Percentiles rank a stretch among this genome's conserved stretches.
phyloP scores from a whole-genome alignment of 2,888 invertebrate genomes.

The Xestia rhomboidea region DNA sequence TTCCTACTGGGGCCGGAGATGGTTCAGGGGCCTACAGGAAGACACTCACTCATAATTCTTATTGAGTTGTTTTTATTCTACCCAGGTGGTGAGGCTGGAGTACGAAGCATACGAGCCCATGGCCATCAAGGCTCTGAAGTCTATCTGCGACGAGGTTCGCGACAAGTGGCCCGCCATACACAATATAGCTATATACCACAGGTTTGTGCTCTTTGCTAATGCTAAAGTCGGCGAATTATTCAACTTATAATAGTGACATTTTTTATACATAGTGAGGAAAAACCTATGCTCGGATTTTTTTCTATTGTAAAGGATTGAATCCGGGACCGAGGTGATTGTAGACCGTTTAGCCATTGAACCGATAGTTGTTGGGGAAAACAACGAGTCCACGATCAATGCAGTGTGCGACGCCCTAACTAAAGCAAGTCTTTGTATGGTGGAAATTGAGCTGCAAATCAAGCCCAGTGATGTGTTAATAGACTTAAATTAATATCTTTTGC shows the following conservation, averaged over 20 bases:
- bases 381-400: not conserved
- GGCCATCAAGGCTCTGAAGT: constrained; percentile 95
- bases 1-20: too few species aligned
- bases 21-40: too few species aligned
- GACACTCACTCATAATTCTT: too few species aligned
- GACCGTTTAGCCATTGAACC: not conserved
- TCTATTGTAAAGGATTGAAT: not conserved
- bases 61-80: constrained; percentile 31
- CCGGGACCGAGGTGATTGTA: not conserved
- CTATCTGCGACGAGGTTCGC: constrained; percentile 94
- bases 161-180: constrained; percentile 93
- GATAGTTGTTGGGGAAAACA: not conserved
- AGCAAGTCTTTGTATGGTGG: not conserved
- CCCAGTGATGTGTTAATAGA: not conserved
- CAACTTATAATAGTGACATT: not conserved
- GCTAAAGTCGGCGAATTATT: not conserved
- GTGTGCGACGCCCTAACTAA: not conserved
- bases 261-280: not conserved
- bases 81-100: constrained; percentile 95
- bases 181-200: constrained; percentile 96
- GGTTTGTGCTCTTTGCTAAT: constrained; percentile 83
- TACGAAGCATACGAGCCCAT: constrained; percentile 98
- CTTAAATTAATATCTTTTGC: not conserved
- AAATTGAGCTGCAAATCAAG: not conserved
- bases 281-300: not conserved